These are phyloP conservation scores for Gulo gulo DNA, from an alignment of 2,113 vertebrate species.

Conservation along the genomic window DNA sequence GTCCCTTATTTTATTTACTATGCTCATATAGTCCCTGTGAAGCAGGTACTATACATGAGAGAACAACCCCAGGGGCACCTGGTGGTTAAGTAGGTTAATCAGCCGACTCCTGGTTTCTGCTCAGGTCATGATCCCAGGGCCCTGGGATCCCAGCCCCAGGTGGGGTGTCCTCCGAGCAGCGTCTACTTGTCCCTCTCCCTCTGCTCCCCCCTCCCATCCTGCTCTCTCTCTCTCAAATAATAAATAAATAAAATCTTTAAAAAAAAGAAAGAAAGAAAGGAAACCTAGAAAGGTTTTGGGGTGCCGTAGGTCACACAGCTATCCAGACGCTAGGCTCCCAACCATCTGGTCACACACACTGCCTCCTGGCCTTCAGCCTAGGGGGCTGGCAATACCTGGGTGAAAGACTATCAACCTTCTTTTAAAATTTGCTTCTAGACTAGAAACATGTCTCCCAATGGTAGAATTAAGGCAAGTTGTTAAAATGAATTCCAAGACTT, in stretches of 20 bases:
- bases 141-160: background rate
- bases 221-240: background rate
- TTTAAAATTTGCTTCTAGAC: background rate
- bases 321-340: background rate
- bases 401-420: background rate
- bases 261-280: background rate
- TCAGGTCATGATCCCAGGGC: background rate
- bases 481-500: conserved; percentile 58
- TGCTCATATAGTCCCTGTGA: background rate
- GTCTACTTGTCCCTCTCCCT: background rate
- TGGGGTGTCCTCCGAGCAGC: background rate
- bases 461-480: conserved; percentile 59
- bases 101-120: background rate
- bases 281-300: background rate
- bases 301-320: background rate
- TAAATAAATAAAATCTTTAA: background rate
- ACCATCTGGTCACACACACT: background rate
- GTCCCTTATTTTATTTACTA: background rate
- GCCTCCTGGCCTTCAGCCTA: background rate
- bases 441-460: conserved; percentile 40
- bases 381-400: background rate
- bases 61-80: background rate
- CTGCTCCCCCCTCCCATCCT: background rate
- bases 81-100: background rate
- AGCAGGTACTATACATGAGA: background rate